Percentiles rank a stretch among this genome's conserved stretches.
phyloP scores from a whole-genome alignment of 92 coral and sea anemone species.

The Isaurus tuberculatus region DNA sequence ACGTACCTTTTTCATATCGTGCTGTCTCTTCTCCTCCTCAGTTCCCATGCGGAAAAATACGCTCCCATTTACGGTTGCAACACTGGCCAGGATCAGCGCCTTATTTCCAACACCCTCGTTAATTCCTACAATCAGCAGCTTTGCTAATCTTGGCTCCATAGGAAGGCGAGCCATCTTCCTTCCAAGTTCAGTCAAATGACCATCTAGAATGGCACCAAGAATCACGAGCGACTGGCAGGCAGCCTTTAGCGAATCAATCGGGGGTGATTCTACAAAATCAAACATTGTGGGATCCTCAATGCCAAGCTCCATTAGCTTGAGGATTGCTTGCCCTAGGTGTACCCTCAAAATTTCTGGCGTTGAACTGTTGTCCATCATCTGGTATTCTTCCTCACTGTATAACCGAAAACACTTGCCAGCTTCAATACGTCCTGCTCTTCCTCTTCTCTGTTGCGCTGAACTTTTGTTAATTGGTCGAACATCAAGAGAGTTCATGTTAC shows the following conservation, averaged over 20 bases:
- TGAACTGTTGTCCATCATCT: conserved; percentile 73
- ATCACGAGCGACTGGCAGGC: conserved; percentile 67
- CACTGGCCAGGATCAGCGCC: conserved; percentile 73
- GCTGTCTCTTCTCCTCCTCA: conserved; percentile 82
- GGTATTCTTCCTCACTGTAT: conserved; percentile 78
- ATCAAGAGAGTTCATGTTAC: conserved; percentile 85
- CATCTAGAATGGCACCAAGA: conserved; percentile 82
- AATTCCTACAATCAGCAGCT: conserved; percentile 83
- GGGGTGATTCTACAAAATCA: conserved; percentile 93
- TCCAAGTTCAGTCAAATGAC: conserved; percentile 78
- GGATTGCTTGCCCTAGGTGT: conserved; percentile 91
- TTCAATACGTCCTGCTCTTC: conserved; percentile 93
- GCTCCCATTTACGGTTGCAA: conserved; percentile 82
- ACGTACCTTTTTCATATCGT: conserved; percentile 73
- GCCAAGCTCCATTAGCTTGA: conserved; percentile 91
- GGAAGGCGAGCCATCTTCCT: conserved; percentile 85
- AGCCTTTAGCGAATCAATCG: conserved; percentile 68
- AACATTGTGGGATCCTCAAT: conserved; percentile 74
- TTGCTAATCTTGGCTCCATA: conserved; percentile 88
- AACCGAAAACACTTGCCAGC: conserved; percentile 95
- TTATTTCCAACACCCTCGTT: conserved; percentile 80
- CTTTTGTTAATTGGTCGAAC: conserved; percentile 85
- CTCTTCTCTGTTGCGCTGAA: conserved; percentile 93
- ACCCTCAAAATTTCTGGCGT: conserved; percentile 91
- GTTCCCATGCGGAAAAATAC: conserved; percentile 95